These are phyloP conservation scores for Heptranchias perlo DNA, from an alignment of 2,113 vertebrate genomes.

Conservation along the genomic window DNA sequence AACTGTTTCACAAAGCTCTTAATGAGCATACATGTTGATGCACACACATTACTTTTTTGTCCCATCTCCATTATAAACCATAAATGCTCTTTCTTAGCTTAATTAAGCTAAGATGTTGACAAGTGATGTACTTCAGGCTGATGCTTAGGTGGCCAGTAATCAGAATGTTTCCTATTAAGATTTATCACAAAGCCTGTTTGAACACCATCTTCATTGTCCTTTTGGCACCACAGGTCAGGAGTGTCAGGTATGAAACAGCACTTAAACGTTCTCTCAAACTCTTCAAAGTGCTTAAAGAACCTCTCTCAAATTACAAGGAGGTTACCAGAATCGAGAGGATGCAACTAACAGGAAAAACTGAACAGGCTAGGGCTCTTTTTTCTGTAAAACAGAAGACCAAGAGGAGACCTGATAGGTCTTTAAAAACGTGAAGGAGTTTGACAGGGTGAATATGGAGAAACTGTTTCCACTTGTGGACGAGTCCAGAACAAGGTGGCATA, in stretches of 20 bases:
- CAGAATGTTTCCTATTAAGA: background rate
- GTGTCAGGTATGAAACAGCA: background rate
- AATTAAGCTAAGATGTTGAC: background rate
- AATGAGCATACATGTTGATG: background rate
- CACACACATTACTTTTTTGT: background rate
- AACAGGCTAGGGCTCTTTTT: background rate
- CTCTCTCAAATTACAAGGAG: background rate
- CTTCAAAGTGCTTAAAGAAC: background rate
- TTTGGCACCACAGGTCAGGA: background rate
- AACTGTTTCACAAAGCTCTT: background rate
- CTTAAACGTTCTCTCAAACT: background rate
- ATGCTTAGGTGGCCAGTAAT: background rate
- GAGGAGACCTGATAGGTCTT: background rate
- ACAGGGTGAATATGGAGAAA: too few relatives aligned
- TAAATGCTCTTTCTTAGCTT: background rate
- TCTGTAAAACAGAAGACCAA: background rate
- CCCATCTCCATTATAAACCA: background rate
- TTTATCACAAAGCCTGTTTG: background rate
- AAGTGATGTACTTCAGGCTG: background rate
- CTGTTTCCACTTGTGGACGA: too few relatives aligned
- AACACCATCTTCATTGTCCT: background rate
- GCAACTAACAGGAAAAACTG: background rate
- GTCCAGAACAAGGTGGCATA: too few relatives aligned
- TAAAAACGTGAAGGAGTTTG: too few relatives aligned
- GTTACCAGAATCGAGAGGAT: background rate